These are phyloP conservation scores for Atractosteus spatula DNA, from an alignment of 2,113 vertebrate genomes.

Conservation along the genomic window DNA sequence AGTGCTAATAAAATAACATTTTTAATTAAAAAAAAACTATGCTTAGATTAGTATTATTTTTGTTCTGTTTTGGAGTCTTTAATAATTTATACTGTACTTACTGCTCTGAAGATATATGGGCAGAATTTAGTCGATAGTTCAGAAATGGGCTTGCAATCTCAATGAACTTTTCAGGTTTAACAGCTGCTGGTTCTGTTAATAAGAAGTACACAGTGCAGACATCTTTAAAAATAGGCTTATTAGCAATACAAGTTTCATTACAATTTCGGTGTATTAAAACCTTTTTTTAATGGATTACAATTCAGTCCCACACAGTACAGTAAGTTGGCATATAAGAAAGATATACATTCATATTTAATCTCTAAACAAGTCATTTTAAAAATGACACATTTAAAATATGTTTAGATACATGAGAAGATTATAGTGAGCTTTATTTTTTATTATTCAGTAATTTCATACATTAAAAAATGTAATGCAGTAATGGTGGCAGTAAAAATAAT, in stretches of 20 bases:
- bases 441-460: background rate
- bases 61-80: background rate
- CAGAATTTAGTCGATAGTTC: slow-evolving; percentile 53
- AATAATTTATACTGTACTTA: slow-evolving; percentile 45
- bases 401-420: slow-evolving; percentile 1
- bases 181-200: slow-evolving; percentile 44
- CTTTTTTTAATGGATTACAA: too few species aligned
- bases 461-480: slow-evolving; percentile 1
- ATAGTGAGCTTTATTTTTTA: background rate
- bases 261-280: too few species aligned
- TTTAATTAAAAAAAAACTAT: too few species aligned
- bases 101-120: slow-evolving; percentile 50
- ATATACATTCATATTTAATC: background rate
- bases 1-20: too few species aligned
- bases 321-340: too few species aligned
- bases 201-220: background rate
- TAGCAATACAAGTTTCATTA: too few species aligned
- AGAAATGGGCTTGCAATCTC: slow-evolving; percentile 69
- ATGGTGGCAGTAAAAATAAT: background rate
- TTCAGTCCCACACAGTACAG: too few species aligned
- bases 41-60: background rate
- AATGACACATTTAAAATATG: background rate
- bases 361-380: background rate
- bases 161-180: slow-evolving; percentile 62
- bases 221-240: too few species aligned